Conservation (phyloP, 2,888 invertebrate species). For the Pocota personata region DNA sequence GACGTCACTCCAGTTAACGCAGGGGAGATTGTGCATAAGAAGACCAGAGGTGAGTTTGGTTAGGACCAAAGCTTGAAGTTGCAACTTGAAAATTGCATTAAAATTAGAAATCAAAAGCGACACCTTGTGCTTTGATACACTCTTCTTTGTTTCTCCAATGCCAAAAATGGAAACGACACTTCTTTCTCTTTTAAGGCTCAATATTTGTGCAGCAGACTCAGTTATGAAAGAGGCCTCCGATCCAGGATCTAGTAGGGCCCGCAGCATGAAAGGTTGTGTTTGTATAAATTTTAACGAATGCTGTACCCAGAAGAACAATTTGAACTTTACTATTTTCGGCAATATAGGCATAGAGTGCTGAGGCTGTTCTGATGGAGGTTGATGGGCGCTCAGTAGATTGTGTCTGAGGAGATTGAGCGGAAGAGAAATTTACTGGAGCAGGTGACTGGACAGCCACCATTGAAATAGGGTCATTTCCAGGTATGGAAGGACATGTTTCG, state of each 20-base stretch:
- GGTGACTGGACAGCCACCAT: no score
- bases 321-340: no score
- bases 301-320: slow-evolving; percentile 37
- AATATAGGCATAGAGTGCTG: no score
- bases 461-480: no score
- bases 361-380: no score
- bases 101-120: not conserved
- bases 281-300: slow-evolving; percentile 12
- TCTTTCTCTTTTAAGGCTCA: no score
- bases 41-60: not conserved
- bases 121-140: not conserved
- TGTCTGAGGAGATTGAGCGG: no score
- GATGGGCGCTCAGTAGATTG: no score
- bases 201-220: slow-evolving; percentile 51
- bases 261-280: not conserved
- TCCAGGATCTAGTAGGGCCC: slow-evolving; percentile 40
- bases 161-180: not conserved
- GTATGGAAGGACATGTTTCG: no score
- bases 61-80: not conserved
- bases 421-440: no score
- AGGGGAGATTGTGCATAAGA: not conserved
- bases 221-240: slow-evolving; percentile 59
- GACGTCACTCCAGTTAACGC: not conserved
- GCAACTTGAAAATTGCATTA: not conserved
- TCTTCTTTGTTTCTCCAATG: not conserved